phyloP scores from a whole-genome alignment of 2,797 vertebrate genomes.

The Arctocebus calabarensis region DNA sequence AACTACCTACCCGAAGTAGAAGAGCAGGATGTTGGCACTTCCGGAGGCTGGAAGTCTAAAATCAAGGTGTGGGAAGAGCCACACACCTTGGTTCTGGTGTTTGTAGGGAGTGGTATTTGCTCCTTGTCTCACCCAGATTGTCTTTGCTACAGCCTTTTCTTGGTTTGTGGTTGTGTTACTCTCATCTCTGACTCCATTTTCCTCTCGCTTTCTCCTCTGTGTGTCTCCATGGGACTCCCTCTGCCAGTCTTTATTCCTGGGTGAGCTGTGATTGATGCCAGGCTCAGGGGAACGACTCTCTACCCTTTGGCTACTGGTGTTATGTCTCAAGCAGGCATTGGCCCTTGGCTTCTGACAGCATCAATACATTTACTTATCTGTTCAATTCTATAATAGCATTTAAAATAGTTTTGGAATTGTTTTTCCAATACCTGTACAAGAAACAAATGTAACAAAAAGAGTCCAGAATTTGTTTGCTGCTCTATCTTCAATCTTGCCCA shows the following conservation, averaged over 20 bases:
- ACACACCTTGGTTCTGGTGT: background rate
- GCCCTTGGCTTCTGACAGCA: background rate
- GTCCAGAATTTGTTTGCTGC: background rate
- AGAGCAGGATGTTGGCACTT: too few species aligned
- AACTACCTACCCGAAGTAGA: too few species aligned
- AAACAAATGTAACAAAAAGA: background rate
- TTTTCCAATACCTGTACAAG: background rate
- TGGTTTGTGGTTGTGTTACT: background rate
- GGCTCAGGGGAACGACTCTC: background rate
- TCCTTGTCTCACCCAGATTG: background rate
- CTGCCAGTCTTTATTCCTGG: background rate
- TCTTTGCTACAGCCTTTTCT: background rate
- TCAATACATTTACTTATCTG: background rate
- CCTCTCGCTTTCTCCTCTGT: background rate
- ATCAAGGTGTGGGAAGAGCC: background rate
- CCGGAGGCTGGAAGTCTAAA: background rate
- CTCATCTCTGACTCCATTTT: background rate
- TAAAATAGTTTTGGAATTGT: conserved; percentile 9
- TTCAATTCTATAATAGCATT: background rate
- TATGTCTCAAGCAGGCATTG: conserved; percentile 27
- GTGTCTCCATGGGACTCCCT: background rate
- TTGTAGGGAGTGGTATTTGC: background rate
- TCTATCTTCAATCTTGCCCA: background rate
- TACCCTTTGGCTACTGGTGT: background rate
- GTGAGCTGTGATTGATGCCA: background rate